phyloP scores from a whole-genome alignment of 2,797 vertebrate species.

The Pseudomugil gertrudae region DNA sequence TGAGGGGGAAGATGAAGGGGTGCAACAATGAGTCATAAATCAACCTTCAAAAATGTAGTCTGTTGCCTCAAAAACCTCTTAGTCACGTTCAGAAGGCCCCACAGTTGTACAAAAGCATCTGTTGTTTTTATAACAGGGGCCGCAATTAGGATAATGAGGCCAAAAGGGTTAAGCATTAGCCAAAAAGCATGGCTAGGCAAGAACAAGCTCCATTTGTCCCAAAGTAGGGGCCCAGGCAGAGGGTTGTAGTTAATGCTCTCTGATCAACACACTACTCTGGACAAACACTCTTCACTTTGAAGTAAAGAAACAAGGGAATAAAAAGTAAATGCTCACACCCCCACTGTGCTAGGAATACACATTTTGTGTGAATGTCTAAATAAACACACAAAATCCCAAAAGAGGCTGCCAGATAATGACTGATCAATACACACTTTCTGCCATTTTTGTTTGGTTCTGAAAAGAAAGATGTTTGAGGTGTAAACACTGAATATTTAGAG shows the following conservation, averaged over 20 bases:
- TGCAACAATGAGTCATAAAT: slow-evolving; percentile 75
- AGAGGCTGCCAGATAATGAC: slow-evolving; percentile 17
- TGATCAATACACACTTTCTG: slow-evolving; percentile 26
- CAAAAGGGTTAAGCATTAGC: slow-evolving; percentile 96
- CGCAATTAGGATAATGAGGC: slow-evolving; percentile 89
- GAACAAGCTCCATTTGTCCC: slow-evolving; percentile 93
- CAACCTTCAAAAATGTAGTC: slow-evolving; percentile 64
- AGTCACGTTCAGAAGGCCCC: slow-evolving; percentile 80
- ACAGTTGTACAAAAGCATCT: slow-evolving; percentile 84
- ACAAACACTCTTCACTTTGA: slow-evolving; percentile 79
- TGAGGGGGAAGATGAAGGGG: slow-evolving; percentile 25
- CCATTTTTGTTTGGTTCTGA: neutral
- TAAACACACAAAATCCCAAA: slow-evolving; percentile 14
- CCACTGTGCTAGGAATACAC: slow-evolving; percentile 48
- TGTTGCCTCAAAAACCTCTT: slow-evolving; percentile 77
- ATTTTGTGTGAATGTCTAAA: slow-evolving; percentile 39
- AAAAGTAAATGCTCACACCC: slow-evolving; percentile 59
- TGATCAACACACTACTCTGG: slow-evolving; percentile 82
- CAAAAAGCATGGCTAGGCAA: slow-evolving; percentile 85
- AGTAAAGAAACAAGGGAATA: slow-evolving; percentile 68
- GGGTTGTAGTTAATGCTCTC: slow-evolving; percentile 42
- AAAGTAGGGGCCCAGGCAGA: slow-evolving; percentile 78
- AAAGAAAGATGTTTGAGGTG: slow-evolving; percentile 4
- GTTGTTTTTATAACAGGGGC: slow-evolving; percentile 87
- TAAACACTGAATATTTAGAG: slow-evolving; percentile 16